Evolutionary conservation across 1,140 invertebrate genomes (phyloP).

Genomic region (Leguminivora glycinivorella): DNA sequence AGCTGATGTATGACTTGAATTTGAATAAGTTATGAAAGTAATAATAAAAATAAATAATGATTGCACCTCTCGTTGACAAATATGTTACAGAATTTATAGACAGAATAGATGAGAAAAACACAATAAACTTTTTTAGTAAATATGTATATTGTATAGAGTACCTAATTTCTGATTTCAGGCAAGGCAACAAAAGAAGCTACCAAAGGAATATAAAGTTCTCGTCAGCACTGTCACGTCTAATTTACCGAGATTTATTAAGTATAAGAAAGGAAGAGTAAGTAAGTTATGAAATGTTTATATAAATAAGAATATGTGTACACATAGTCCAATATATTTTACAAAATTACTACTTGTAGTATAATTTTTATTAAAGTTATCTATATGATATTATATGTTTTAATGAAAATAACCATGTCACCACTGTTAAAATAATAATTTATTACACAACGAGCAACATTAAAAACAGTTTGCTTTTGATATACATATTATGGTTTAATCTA

Average conservation of each 20-base stretch:
- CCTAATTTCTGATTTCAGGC: constrained; percentile 80
- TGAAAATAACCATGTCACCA: not conserved
- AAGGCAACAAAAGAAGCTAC: constrained; percentile 81
- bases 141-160: constrained; percentile 12
- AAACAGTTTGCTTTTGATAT: constrained; percentile 16
- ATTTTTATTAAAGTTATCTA: constrained; percentile 28
- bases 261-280: constrained; percentile 76
- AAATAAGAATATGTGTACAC: not conserved
- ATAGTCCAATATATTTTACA: constrained; percentile 36
- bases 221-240: constrained; percentile 85
- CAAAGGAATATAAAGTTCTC: constrained; percentile 83
- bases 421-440: constrained; percentile 39
- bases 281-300: constrained; percentile 46
- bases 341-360: constrained; percentile 29
- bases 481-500: constrained; percentile 11
- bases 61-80: too few species aligned
- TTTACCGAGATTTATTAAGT: constrained; percentile 85
- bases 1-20: too few species aligned
- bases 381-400: constrained; percentile 29
- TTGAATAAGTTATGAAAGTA: too few species aligned
- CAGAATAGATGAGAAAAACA: not conserved
- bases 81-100: too few species aligned
- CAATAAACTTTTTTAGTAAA: not conserved
- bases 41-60: too few species aligned
- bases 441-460: constrained; percentile 46